Base-by-base conservation (phyloP, 2,797 vertebrate species). In the Helostoma temminkii region DNA sequence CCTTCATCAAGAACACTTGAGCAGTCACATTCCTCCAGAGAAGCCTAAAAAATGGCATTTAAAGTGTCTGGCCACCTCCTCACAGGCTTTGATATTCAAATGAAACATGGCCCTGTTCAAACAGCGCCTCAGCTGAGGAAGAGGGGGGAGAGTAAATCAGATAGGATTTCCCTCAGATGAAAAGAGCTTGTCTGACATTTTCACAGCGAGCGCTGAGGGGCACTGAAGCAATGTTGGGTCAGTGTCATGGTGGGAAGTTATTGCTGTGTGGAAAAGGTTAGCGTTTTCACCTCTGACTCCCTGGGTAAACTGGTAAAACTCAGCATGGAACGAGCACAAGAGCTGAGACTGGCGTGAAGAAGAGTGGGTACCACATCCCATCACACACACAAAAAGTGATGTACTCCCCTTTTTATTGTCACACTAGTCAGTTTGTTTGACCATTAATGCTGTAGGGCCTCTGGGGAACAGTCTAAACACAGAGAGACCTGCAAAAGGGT, bases 11-110 rank as follows among this genome's bases (percentile, higher is more conserved):
- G 82, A 77, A 86, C 88, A 88, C 88, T 90, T 89, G 79, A 86
- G 74, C 61, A 68, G 82, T 88, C 88, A 83, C 89, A 88, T 90
- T 93, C 86, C 84, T 83, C 53, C 19, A 91, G 83, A 84, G 78
- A 88, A 84, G 50, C 63, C 81, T 79, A 57, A 87, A 81, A 91
- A 91, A 88, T 86, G 78, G 83, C 70, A 84, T 89, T 91, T 91
- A 86, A 91, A 92, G 79, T 90, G 89, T 92, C 89, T 89, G 88
- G 84, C 82, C 91, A 89, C 82, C 89, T 88, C 90, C 84, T 91
- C 81, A 50, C 45, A 14, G 72, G 71, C 91, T 94, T 93, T 93
- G 89, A 92, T 92, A 93, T 94, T 94, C 81, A 93, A 93, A 94
- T 94, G 86, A 91, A 93, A 93, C 89, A 91, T 82, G 88, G 85